phyloP scores from a whole-genome alignment of 1,140 invertebrate genomes.

The Pollicipes pollicipes region DNA sequence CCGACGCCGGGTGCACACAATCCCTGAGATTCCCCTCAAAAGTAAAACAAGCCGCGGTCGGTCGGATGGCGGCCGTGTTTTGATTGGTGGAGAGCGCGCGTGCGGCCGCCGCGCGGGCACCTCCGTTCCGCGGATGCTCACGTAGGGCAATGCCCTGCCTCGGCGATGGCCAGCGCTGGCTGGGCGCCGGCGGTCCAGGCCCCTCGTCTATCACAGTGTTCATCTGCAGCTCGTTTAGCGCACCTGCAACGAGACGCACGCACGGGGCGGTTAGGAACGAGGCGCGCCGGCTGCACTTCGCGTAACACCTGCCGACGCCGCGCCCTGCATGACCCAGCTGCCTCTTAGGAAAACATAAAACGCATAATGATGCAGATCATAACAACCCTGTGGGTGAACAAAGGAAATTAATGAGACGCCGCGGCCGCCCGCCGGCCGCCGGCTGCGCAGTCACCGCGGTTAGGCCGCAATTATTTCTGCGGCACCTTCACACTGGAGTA shows the following conservation, averaged over 20 bases:
- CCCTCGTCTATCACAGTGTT: background rate
- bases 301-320: no score
- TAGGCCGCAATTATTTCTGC: background rate
- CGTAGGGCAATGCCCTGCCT: background rate
- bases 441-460: no score
- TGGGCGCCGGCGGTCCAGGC: no score
- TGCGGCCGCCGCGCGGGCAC: no score
- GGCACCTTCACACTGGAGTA: background rate
- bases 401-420: background rate
- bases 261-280: background rate
- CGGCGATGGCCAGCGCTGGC: background rate
- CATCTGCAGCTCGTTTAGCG: background rate
- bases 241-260: background rate
- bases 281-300: no score
- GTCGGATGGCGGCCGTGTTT: background rate
- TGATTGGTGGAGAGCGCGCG: background rate
- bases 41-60: background rate
- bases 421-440: no score
- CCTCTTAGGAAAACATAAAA: background rate
- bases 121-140: background rate
- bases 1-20: background rate
- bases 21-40: background rate
- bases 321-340: no score
- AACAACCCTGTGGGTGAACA: background rate
- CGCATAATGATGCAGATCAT: background rate